Percentiles rank a stretch among this genome's conserved stretches.
These are phyloP conservation scores for Lumbricus terrestris DNA, from an alignment of 2,888 invertebrate genomes.

Conservation along the genomic window DNA sequence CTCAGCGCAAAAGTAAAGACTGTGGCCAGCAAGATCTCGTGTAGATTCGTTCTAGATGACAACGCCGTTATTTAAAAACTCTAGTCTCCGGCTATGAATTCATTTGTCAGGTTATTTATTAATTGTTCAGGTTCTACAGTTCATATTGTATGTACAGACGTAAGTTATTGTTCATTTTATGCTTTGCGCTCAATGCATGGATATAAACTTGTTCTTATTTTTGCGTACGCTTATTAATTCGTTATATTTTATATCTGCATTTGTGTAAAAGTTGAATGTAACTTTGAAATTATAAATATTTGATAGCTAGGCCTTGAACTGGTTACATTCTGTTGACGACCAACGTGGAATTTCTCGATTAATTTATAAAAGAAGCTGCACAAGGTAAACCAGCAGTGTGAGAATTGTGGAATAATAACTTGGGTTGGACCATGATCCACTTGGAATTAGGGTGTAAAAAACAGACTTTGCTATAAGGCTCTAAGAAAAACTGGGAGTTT, in stretches of 20 bases:
- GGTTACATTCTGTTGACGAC: not conserved
- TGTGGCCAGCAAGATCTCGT: not conserved
- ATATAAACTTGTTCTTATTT: too few species aligned
- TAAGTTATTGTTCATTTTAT: not conserved
- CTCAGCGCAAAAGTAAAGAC: not conserved
- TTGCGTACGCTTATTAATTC: not conserved
- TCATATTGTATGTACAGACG: not conserved
- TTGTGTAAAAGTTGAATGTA: not conserved
- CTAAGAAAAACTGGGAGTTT: too few species aligned
- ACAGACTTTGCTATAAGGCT: too few species aligned
- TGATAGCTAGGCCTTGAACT: not conserved
- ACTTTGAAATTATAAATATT: not conserved
- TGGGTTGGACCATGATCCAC: too few species aligned
- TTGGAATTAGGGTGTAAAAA: too few species aligned
- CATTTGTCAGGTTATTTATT: not conserved
- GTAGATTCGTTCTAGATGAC: not conserved
- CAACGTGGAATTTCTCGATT: not conserved
- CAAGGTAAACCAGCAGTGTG: too few species aligned
- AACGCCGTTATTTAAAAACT: not conserved
- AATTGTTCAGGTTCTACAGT: not conserved
- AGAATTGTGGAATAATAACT: too few species aligned
- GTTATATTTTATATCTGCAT: not conserved
- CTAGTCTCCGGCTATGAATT: not conserved
- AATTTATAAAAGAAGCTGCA: too few species aligned
- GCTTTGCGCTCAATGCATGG: not conserved